A percentile compares a stretch with the other conserved stretches of the same genome.
Evolutionary conservation across 2,888 invertebrate genomes (phyloP).

Genomic region (Amblyjoppa proteus): DNA sequence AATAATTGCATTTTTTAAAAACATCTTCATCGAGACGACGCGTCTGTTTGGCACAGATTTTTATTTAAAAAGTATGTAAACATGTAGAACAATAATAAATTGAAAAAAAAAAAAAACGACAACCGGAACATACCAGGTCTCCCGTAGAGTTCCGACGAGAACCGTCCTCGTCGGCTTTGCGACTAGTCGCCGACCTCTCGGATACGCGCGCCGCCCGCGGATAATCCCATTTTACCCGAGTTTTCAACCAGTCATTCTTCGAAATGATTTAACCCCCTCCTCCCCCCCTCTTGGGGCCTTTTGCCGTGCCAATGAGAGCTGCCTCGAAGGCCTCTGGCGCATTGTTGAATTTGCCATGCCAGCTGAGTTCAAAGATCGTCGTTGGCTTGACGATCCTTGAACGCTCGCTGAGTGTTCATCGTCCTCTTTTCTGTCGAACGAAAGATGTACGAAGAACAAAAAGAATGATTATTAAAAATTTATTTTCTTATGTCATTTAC

Average conservation of each 20-base stretch:
- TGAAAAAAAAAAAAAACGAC: background rate
- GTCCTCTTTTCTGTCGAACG: background rate
- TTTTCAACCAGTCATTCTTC: constrained; percentile 46
- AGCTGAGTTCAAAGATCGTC: constrained; percentile 32
- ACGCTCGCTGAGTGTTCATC: background rate
- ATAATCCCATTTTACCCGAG: constrained; percentile 45
- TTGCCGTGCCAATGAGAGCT: constrained; percentile 5
- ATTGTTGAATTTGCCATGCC: background rate
- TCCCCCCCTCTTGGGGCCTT: background rate
- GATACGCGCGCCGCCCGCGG: constrained; percentile 13
- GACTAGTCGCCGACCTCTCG: constrained; percentile 6
- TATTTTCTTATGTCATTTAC: too few species aligned
- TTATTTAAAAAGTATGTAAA: too few species aligned
- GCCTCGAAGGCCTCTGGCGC: background rate
- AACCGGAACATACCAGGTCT: background rate
- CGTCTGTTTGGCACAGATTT: too few species aligned
- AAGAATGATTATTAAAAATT: too few species aligned
- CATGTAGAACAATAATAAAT: background rate
- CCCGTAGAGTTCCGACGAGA: background rate
- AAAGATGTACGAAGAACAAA: too few species aligned
- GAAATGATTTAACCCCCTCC: constrained; percentile 25
- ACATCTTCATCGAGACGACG: too few species aligned
- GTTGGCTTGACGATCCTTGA: background rate
- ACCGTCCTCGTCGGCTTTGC: background rate
- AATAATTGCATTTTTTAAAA: too few species aligned